These are phyloP conservation scores for Euproctis similis DNA, from an alignment of 2,888 invertebrate species.

Conservation along the genomic window DNA sequence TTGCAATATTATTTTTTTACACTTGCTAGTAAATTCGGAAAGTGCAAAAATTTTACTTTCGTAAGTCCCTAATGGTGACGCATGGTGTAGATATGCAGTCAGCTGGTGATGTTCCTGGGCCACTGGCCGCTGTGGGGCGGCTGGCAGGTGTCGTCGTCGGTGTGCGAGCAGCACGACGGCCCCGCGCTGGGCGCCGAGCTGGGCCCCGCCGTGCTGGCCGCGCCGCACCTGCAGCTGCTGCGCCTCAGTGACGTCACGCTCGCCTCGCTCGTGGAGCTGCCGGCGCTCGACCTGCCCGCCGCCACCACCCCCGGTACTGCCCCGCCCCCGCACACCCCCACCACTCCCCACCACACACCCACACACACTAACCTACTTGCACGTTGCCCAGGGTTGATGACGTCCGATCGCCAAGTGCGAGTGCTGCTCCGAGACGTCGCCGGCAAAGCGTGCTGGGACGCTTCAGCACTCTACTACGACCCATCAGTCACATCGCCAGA, in stretches of 20 bases:
- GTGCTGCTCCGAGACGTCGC: constrained; percentile 91
- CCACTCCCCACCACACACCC: too few species aligned
- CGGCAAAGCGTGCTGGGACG: constrained; percentile 98
- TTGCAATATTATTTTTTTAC: too few species aligned
- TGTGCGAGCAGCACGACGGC: constrained; percentile 92
- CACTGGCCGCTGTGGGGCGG: constrained; percentile 97
- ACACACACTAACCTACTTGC: too few species aligned
- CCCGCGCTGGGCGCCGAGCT: constrained; percentile 83
- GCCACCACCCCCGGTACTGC: constrained; percentile 46
- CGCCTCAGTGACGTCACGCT: constrained; percentile 89
- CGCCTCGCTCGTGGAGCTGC: constrained; percentile 92
- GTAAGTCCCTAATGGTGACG: too few species aligned
- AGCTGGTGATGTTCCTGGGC: constrained; percentile 92
- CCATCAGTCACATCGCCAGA: constrained; percentile 60
- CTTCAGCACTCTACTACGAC: constrained; percentile 90
- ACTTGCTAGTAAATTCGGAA: too few species aligned
- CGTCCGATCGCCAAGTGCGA: constrained; percentile 89
- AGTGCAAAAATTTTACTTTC: too few species aligned
- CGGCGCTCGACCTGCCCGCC: constrained; percentile 85
- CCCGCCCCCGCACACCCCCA: too few species aligned
- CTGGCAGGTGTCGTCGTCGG: constrained; percentile 89
- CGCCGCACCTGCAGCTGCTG: constrained; percentile 90
- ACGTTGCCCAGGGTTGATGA: constrained; percentile 80
- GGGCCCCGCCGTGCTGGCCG: constrained; percentile 85
- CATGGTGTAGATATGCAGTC: constrained; percentile 84